These are phyloP conservation scores for Drosophila greeni DNA, from an alignment of 2,888 invertebrate species.

Conservation along the genomic window DNA sequence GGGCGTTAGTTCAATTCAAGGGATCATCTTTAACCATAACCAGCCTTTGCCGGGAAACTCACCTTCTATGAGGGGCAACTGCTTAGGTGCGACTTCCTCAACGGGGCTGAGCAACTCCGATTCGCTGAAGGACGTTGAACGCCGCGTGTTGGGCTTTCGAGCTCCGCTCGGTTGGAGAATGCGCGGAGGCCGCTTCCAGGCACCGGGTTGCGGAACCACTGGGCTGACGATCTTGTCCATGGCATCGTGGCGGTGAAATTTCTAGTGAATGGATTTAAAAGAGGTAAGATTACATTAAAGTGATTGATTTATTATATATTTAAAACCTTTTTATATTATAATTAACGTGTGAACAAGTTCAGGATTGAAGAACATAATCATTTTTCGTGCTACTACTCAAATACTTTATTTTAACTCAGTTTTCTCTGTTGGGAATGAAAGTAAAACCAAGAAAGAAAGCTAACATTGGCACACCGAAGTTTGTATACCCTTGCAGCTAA, in stretches of 20 bases:
- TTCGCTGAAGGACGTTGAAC: constrained; percentile 80
- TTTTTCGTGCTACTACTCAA: no score
- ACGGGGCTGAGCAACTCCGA: constrained; percentile 78
- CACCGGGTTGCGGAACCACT: constrained; percentile 92
- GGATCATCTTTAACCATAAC: background rate
- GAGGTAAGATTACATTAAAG: background rate
- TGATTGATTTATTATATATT: no score
- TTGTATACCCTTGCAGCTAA: no score
- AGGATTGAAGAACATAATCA: no score
- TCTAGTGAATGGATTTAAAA: constrained; percentile 50
- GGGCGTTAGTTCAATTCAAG: background rate
- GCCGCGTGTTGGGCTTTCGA: constrained; percentile 75
- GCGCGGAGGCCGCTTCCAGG: constrained; percentile 84
- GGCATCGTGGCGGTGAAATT: constrained; percentile 84
- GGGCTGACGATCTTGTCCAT: constrained; percentile 95
- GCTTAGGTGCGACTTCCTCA: constrained; percentile 73
- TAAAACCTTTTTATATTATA: no score
- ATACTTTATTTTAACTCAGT: no score
- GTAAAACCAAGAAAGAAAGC: no score
- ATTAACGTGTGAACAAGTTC: no score
- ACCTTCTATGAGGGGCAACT: constrained; percentile 64
- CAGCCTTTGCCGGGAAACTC: constrained; percentile 15
- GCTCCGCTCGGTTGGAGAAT: constrained; percentile 76
- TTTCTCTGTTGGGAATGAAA: no score
- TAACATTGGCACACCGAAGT: no score